Percentiles rank a stretch among this genome's conserved stretches.
These are phyloP conservation scores for Felis chaus DNA, from an alignment of 2,113 vertebrate species.

Conservation along the genomic window DNA sequence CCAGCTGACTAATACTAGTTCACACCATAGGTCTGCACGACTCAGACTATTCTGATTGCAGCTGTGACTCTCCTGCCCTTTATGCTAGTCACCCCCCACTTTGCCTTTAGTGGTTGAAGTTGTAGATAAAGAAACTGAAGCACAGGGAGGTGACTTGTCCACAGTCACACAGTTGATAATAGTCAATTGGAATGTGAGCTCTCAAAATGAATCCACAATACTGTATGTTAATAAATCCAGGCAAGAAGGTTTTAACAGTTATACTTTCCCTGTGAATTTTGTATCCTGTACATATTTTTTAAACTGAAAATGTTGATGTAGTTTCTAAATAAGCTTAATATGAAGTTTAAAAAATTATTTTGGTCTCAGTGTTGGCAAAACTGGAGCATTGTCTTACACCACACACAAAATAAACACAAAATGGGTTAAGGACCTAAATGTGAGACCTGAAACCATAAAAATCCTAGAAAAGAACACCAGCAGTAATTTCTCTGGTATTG, in stretches of 20 bases:
- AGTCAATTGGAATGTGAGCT: background rate
- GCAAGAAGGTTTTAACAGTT: background rate
- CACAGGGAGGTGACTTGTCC: background rate
- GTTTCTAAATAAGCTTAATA: conserved; percentile 3
- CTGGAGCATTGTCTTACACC: background rate
- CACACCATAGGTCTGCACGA: rapidly evolving
- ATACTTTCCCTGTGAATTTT: background rate
- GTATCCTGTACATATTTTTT: background rate
- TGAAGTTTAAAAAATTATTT: background rate
- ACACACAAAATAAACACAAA: background rate
- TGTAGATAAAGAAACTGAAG: background rate
- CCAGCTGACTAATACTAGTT: background rate
- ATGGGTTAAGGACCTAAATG: background rate
- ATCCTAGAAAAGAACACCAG: background rate
- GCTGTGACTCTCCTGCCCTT: background rate
- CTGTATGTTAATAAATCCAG: background rate
- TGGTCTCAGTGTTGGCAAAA: background rate
- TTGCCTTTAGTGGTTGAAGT: background rate
- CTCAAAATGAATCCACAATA: background rate
- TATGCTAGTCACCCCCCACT: background rate
- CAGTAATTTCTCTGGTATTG: background rate
- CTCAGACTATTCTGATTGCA: background rate
- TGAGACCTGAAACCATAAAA: background rate
- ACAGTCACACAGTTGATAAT: background rate
- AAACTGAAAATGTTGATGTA: background rate